Evolutionary conservation across 2,888 invertebrate genomes (phyloP).

Genomic region (Tipula vernalis): DNA sequence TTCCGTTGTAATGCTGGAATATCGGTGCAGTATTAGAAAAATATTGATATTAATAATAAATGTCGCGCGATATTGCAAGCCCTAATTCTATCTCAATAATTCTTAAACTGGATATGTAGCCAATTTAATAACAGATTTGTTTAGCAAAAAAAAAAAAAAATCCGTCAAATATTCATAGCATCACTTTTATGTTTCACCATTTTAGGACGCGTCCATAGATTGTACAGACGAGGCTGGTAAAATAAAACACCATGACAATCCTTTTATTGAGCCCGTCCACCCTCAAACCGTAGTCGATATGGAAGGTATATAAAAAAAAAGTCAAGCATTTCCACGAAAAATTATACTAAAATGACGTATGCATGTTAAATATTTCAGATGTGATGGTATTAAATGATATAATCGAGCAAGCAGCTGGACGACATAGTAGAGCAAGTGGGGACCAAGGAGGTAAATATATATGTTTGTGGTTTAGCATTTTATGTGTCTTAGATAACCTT

Average conservation of each 20-base stretch:
- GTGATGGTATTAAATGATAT: constrained; percentile 96
- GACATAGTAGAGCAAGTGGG: constrained; percentile 65
- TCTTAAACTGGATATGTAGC: constrained; percentile 4
- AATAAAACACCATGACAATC: constrained; percentile 78
- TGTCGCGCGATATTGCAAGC: too few relatives aligned
- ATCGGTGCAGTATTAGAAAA: too few relatives aligned
- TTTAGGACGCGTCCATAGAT: constrained; percentile 68
- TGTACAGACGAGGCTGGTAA: constrained; percentile 68
- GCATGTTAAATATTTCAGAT: constrained; percentile 46
- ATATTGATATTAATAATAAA: too few relatives aligned
- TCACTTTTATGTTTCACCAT: background rate
- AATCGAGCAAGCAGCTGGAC: constrained; percentile 86
- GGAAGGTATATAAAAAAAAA: constrained; percentile 52
- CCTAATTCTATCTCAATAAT: background rate
- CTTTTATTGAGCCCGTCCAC: constrained; percentile 78
- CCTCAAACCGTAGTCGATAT: constrained; percentile 86
- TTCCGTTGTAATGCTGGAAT: too few relatives aligned
- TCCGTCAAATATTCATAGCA: background rate
- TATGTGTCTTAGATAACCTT: background rate
- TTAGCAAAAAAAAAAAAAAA: background rate
- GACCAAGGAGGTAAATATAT: constrained; percentile 70
- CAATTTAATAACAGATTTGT: background rate
- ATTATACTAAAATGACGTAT: background rate
- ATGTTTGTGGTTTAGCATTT: constrained; percentile 13
- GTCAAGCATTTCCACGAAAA: background rate